Evolutionary conservation across 2,888 invertebrate species (phyloP).

Genomic region (Drosophila putrida): DNA sequence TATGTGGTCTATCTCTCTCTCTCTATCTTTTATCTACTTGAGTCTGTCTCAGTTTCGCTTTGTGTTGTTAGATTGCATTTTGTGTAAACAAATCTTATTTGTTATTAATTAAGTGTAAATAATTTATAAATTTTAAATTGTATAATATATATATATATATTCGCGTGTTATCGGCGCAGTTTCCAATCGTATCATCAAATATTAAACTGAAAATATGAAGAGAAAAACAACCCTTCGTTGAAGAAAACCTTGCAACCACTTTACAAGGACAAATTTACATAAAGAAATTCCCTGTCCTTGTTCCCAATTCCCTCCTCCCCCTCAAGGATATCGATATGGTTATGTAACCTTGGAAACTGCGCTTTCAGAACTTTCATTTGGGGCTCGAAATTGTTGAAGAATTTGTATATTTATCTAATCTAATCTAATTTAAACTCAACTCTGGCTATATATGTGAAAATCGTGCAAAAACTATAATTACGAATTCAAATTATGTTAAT

Average conservation of each 20-base stretch:
- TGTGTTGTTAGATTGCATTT: slow-evolving; percentile 31
- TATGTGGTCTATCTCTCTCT: slow-evolving; percentile 27
- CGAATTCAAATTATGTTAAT: slow-evolving; percentile 42
- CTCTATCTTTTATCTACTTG: not conserved
- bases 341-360: slow-evolving; percentile 43
- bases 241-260: slow-evolving; percentile 44
- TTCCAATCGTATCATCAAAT: slow-evolving; percentile 15
- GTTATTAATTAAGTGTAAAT: slow-evolving; percentile 57
- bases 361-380: slow-evolving; percentile 18
- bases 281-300: slow-evolving; percentile 18
- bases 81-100: slow-evolving; percentile 27
- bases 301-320: not conserved
- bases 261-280: slow-evolving; percentile 47
- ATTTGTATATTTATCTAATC: slow-evolving; percentile 46
- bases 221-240: slow-evolving; percentile 24
- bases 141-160: slow-evolving; percentile 32
- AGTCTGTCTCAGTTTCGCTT: slow-evolving; percentile 1
- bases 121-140: slow-evolving; percentile 50
- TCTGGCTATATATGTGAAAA: slow-evolving; percentile 26
- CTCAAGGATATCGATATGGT: slow-evolving; percentile 30
- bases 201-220: slow-evolving; percentile 14
- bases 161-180: slow-evolving; percentile 17
- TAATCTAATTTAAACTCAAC: slow-evolving; percentile 2
- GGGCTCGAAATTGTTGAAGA: slow-evolving; percentile 52
- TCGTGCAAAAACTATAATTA: slow-evolving; percentile 52